Conservation (phyloP, 2,888 invertebrate species). For the Trachelus stipa region DNA sequence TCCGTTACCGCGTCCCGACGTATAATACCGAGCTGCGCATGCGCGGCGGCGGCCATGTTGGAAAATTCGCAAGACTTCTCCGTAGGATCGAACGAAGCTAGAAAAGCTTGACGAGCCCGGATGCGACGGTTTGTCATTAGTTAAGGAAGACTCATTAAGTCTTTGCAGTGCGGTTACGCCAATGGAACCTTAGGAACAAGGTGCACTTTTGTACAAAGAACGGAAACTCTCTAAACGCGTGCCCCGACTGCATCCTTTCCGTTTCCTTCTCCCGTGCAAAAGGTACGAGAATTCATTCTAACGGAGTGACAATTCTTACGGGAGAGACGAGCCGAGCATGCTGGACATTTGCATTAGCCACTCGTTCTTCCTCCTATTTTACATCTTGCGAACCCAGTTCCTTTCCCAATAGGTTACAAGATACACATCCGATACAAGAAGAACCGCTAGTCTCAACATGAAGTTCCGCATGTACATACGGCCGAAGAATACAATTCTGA, state of each 20-base stretch:
- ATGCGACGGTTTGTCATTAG: neutral
- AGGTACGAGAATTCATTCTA: conserved; percentile 23
- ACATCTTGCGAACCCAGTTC: conserved; percentile 14
- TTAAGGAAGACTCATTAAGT: neutral
- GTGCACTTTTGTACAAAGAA: neutral
- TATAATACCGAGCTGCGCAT: neutral
- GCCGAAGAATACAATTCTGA: neutral
- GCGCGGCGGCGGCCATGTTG: neutral
- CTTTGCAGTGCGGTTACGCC: neutral
- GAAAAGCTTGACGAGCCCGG: neutral
- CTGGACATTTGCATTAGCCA: neutral
- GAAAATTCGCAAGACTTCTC: neutral
- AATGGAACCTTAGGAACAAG: neutral
- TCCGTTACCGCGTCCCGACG: neutral
- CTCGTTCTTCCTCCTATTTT: neutral
- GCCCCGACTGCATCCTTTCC: conserved; percentile 25
- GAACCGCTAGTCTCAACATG: conserved; percentile 41
- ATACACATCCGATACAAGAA: conserved; percentile 44
- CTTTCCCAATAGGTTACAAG: conserved; percentile 12
- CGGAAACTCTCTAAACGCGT: conserved; percentile 17
- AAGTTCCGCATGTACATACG: neutral
- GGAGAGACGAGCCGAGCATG: neutral
- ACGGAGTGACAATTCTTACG: neutral
- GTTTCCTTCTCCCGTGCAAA: conserved; percentile 16
- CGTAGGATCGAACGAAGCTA: neutral